Evolutionary conservation across 2,113 vertebrate species (phyloP).

Genomic region (Rhadina sibilatrix): DNA sequence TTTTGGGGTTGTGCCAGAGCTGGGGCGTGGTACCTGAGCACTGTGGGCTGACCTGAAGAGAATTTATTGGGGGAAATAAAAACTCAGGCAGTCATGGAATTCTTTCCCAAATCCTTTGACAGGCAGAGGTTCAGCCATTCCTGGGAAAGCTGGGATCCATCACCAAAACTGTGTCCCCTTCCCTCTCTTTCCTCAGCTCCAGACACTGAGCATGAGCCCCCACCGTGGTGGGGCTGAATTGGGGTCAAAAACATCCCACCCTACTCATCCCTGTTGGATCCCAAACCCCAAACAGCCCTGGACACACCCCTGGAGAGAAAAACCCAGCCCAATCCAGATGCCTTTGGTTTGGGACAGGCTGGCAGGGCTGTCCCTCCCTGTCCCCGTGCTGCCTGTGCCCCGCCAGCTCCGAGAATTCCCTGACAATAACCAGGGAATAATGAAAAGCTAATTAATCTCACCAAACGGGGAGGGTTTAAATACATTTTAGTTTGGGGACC

Average conservation of each 20-base stretch:
- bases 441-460: no score
- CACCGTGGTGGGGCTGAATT: rapidly evolving
- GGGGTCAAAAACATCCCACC: rapidly evolving
- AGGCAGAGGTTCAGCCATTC: no score
- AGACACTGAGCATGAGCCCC: rapidly evolving
- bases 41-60: rapidly evolving
- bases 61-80: rapidly evolving
- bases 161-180: no score
- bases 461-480: rapidly evolving
- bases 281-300: no score
- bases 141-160: no score
- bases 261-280: background rate
- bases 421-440: rapidly evolving
- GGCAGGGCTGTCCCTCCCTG: background rate
- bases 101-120: rapidly evolving
- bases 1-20: no score
- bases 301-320: rapidly evolving
- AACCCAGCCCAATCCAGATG: rapidly evolving
- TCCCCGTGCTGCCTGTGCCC: rapidly evolving
- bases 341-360: rapidly evolving
- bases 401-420: rapidly evolving
- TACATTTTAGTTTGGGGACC: rapidly evolving
- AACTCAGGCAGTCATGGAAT: rapidly evolving
- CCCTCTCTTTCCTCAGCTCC: background rate
- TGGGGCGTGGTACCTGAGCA: rapidly evolving